phyloP scores from a whole-genome alignment of 2,888 invertebrate species.

The Anthoptus insignis region DNA sequence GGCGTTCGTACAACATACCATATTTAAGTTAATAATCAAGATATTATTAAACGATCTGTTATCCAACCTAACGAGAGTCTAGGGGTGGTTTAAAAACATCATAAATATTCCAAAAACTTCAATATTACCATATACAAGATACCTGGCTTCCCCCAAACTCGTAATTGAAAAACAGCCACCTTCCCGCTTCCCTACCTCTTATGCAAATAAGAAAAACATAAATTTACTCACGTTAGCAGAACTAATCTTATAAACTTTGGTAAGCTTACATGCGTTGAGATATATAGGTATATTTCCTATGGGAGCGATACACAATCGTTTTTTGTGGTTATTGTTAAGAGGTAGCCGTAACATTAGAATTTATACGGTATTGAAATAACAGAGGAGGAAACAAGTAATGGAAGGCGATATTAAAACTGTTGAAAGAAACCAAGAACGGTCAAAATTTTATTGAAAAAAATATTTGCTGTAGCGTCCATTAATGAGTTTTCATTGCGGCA shows the following conservation, averaged over 20 bases:
- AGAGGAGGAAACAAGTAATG: neutral
- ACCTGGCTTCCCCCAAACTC: conserved; percentile 7
- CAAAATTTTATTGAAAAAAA: too few species aligned
- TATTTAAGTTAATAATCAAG: neutral
- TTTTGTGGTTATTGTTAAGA: conserved; percentile 14
- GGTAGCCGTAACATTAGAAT: neutral
- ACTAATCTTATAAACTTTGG: conserved; percentile 28
- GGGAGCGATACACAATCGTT: neutral
- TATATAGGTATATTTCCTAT: conserved; percentile 18
- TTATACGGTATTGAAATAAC: neutral
- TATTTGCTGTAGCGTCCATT: too few species aligned
- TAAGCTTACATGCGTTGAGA: neutral
- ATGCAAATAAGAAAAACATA: conserved; percentile 34
- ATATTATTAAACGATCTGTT: neutral
- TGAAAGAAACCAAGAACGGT: too few species aligned
- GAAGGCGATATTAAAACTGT: too few species aligned
- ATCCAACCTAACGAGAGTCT: neutral
- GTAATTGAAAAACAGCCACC: conserved; percentile 29
- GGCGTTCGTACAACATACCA: too few species aligned
- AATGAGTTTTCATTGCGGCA: too few species aligned
- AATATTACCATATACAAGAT: conserved; percentile 1
- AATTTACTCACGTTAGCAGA: conserved; percentile 27
- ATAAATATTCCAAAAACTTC: conserved; percentile 11
- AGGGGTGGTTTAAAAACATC: conserved; percentile 3
- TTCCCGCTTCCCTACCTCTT: conserved; percentile 11